Conservation (phyloP, 2,888 invertebrate species). For the Augiades crinisus region DNA sequence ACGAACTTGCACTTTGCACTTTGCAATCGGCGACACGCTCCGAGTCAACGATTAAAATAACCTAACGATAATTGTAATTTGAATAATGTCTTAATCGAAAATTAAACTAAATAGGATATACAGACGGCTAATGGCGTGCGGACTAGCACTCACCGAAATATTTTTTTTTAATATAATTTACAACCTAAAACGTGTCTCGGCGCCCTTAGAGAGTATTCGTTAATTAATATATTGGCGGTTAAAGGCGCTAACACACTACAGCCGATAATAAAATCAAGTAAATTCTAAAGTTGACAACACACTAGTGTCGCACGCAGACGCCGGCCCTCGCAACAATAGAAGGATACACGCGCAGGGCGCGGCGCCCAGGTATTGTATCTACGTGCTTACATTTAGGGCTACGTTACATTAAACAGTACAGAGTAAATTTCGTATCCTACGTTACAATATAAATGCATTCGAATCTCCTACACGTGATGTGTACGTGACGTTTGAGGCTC, state of each 20-base stretch:
- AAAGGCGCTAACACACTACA: constrained; percentile 10
- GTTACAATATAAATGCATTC: constrained; percentile 64
- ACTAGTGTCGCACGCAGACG: background rate
- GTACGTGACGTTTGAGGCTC: constrained; percentile 19
- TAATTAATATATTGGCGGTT: constrained; percentile 21
- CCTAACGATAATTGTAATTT: constrained; percentile 27
- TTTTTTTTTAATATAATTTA: constrained; percentile 11
- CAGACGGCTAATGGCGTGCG: constrained; percentile 32
- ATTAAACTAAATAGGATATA: constrained; percentile 46
- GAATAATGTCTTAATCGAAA: constrained; percentile 38
- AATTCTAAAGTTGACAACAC: background rate
- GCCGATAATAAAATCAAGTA: background rate
- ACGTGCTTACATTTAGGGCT: constrained; percentile 13
- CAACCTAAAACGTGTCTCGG: constrained; percentile 7
- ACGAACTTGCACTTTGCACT: constrained; percentile 32
- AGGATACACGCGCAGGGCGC: no score
- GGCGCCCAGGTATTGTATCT: background rate
- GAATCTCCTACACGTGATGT: constrained; percentile 54
- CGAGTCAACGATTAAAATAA: constrained; percentile 50
- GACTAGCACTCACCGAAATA: constrained; percentile 41
- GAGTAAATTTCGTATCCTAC: constrained; percentile 36
- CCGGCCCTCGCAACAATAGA: no score
- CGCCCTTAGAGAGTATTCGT: constrained; percentile 22
- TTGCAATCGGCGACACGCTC: constrained; percentile 43
- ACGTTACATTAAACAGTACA: constrained; percentile 31